Evolutionary conservation across 2,797 vertebrate species (phyloP), one percentile per base, ranked within the genome.

Genomic region (Labeo calbasu): DNA sequence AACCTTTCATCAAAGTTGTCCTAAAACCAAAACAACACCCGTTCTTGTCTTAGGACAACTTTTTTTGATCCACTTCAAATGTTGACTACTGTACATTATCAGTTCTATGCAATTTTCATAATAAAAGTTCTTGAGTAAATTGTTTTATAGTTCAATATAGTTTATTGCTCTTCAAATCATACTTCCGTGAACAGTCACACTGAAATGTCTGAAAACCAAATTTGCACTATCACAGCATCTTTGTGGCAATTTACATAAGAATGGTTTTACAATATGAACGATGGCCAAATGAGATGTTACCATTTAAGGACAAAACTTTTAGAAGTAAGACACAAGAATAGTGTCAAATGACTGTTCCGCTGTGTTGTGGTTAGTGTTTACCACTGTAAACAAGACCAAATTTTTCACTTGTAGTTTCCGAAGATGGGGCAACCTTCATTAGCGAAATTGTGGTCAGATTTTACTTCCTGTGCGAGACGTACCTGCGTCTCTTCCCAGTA

Each of bases 361-460:
- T 53, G 28, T 14, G 25, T 40, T 72, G 80, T 61, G 55, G 69
- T 48, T 72, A 32, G 25, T 63, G 25, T 23, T 82, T 10, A 36
- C 12, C 5, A 11, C 6, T 61, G 40, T 32, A 48, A n/a, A n/a
- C 40, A 61, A 61, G 55, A 59, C n/a, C 25, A 12, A 2, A 8
- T n/a, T 8, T 36, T 23, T 55, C 2, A 25, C 17, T 66, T 63
- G 14, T 23, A 13, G 9, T 28, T 65, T n/a, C 21, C 21, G 53
- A 32, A 75, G 23, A 50, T 72, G 12, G 7, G 9, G 17, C 1
- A 50, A 50, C 9, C 46, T 36, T 81, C 15, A 72, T n/a, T 9
- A 48, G 53, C 28, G 17, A 61, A n/a, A 81, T n/a, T 72, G 43
- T 50, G 12, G 19, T 72, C 43, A 3, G 21, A 59, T 13, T 13